phyloP scores from a whole-genome alignment of 2,888 invertebrate species.

The Philopedon plagiatum region DNA sequence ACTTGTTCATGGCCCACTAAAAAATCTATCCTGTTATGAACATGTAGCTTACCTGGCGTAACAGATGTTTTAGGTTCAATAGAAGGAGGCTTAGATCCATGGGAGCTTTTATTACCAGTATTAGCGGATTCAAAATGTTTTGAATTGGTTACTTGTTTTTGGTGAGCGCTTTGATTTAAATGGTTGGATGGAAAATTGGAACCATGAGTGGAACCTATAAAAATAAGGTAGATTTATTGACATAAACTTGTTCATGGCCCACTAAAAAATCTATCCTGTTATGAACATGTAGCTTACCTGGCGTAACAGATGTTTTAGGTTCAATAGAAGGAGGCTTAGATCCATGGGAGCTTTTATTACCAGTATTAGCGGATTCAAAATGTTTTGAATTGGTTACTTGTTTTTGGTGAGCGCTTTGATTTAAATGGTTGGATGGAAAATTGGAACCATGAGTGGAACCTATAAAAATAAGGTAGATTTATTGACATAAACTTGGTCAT shows the following conservation, averaged over 20 bases:
- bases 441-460: background rate
- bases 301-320: constrained; percentile 19
- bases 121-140: no score
- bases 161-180: no score
- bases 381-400: constrained; percentile 18
- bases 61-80: constrained; percentile 25
- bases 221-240: background rate
- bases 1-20: no score
- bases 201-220: background rate
- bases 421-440: no score
- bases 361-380: constrained; percentile 16
- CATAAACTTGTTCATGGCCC: no score
- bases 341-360: background rate
- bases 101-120: no score
- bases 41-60: constrained; percentile 9
- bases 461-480: background rate
- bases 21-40: background rate
- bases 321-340: constrained; percentile 15
- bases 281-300: background rate
- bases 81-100: constrained; percentile 8
- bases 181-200: background rate
- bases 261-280: no score
- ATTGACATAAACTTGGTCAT: no score
- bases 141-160: constrained; percentile 20
- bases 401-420: constrained; percentile 18